These are phyloP conservation scores for Pelodiscus sinensis DNA, from an alignment of 2,113 vertebrate species.

Conservation along the genomic window DNA sequence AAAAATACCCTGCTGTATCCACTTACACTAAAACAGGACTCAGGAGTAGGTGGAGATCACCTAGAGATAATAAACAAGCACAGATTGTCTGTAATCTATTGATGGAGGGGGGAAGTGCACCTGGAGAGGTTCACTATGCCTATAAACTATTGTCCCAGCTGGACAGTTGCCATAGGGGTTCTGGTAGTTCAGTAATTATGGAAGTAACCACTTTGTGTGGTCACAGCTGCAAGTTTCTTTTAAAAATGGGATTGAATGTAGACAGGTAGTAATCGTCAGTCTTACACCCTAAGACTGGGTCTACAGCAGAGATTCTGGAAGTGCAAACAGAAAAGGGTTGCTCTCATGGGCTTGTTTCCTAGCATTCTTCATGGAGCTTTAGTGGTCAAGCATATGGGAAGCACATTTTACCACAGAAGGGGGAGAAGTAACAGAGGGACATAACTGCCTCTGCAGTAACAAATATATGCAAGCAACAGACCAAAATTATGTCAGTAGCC, in stretches of 20 bases:
- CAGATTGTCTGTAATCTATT: not conserved
- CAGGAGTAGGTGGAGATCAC: not conserved
- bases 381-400: not conserved
- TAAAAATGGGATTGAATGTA: not conserved
- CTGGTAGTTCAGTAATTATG: slow-evolving; percentile 15
- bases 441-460: not conserved
- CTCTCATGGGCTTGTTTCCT: not conserved
- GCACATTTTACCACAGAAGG: not conserved
- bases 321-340: not conserved
- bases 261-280: not conserved
- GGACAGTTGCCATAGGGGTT: not conserved
- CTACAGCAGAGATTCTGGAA: not conserved
- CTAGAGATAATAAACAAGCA: slow-evolving; percentile 19
- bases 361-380: not conserved
- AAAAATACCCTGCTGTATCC: not conserved
- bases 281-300: not conserved
- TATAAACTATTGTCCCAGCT: slow-evolving; percentile 13
- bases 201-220: not conserved
- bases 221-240: not conserved
- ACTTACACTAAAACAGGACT: not conserved
- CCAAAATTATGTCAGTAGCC: not conserved
- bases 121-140: not conserved
- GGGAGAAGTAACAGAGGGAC: not conserved
- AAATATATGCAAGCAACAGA: not conserved
- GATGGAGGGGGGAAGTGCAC: not conserved